Evolutionary conservation across 2,797 vertebrate species (phyloP), one percentile per base, ranked within the genome.

Genomic region (Chromobotia macracanthus): DNA sequence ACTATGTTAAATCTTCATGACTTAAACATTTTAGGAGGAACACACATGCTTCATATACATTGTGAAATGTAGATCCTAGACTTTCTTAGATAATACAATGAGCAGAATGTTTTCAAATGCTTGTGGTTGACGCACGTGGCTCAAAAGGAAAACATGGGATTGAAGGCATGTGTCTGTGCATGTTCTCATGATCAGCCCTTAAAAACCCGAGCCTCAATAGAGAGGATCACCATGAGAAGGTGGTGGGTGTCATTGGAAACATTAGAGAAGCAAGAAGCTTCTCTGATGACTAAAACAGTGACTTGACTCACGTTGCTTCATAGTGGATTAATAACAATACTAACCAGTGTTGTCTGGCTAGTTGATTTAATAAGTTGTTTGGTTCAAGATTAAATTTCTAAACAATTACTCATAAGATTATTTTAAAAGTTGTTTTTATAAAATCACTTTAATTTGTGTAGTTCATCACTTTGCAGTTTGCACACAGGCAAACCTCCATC

Each of bases 161-260:
- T 83, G 18, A 65, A 81, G 90, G 89, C 90, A 91, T 90, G 90
- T 88, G 84, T 80, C 76, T 88, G 80, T 88, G 85, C 86, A 85
- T 90, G 21, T 93, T 92, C 90, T 91, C 91, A 93, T 86, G 88
- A 89, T 91, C 87, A 87, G 83, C 71, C 72, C 31, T 28, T 67
- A 23, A 5, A 64, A 55, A 38, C 28, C 18, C 35, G 46, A 61
- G 51, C n/a, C 46, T 66, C 65, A 44, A 61, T 82, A 84, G 72
- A 75, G 83, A 80, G 81, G 83, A 82, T 84, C 87, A 85, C 9
- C 55, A 66, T 83, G 86, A 77, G 80, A 87, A 85, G 85, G 48
- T 74, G 53, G 82, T 74, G 80, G 73, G 71, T 86, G 84, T 85
- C 86, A 18, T 66, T 60, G n/a, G n/a, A n/a, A n/a, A n/a, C n/a